Conservation (phyloP, 2,113 vertebrate species). For the Oncorhynchus tshawytscha region DNA sequence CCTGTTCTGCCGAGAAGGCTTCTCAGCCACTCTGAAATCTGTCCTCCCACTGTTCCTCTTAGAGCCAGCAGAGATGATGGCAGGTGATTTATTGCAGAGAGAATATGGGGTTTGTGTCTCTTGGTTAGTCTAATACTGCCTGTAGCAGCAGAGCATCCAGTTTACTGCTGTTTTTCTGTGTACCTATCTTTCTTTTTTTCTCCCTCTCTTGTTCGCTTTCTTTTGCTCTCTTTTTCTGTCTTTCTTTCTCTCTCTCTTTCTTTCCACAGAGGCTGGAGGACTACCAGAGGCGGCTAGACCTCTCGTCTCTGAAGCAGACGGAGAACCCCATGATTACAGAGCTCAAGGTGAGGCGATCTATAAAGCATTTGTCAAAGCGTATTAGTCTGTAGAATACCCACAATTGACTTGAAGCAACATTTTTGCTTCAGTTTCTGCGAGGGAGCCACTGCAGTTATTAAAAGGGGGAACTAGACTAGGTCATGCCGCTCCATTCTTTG, state of each 20-base stretch:
- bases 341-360: constrained; percentile 83
- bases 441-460: too few species aligned
- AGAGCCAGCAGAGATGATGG: too few species aligned
- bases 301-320: constrained; percentile 91
- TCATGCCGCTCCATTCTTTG: too few species aligned
- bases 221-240: neutral
- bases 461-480: too few species aligned
- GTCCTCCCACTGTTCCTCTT: neutral
- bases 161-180: neutral
- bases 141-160: neutral
- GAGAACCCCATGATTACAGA: constrained; percentile 93
- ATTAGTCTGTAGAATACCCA: neutral
- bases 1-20: neutral
- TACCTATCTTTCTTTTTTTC: neutral
- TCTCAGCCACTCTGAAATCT: neutral
- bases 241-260: neutral
- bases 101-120: too few species aligned
- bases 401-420: too few species aligned
- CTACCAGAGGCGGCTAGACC: constrained; percentile 93
- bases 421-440: too few species aligned
- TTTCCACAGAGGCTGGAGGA: constrained; percentile 87
- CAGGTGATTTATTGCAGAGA: too few species aligned
- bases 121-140: neutral
- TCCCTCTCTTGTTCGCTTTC: neutral
- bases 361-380: neutral